Conservation (phyloP, 2,888 invertebrate genomes). For the Chouioia cunea region DNA sequence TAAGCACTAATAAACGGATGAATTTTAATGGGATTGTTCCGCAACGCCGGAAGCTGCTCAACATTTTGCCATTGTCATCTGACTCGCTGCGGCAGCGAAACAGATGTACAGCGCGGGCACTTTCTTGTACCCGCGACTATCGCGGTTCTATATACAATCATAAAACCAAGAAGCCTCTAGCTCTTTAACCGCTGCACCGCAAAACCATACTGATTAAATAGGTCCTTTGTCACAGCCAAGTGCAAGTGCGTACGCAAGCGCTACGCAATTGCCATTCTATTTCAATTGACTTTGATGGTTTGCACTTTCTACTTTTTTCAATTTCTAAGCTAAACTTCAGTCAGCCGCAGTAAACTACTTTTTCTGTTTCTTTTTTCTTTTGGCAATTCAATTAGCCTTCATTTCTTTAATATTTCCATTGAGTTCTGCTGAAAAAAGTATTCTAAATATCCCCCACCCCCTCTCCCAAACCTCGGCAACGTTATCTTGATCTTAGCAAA, state of each 20-base stretch:
- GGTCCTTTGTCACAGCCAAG: slow-evolving; percentile 12
- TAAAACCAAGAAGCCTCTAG: not conserved
- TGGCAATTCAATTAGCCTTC: no score
- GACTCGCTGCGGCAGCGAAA: not conserved
- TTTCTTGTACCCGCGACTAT: not conserved
- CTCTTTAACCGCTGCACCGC: slow-evolving; percentile 30
- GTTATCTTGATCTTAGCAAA: not conserved
- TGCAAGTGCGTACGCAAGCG: no score
- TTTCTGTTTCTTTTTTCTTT: no score
- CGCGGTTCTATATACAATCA: not conserved
- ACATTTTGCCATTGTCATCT: not conserved
- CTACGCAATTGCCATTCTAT: no score
- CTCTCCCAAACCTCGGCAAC: no score
- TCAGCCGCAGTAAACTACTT: no score
- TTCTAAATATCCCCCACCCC: no score
- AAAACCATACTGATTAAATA: slow-evolving; percentile 32
- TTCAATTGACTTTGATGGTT: no score
- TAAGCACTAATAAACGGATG: slow-evolving; percentile 16
- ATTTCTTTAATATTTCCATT: no score
- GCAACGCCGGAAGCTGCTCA: slow-evolving; percentile 12
- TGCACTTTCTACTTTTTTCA: no score
- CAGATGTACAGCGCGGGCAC: slow-evolving; percentile 5
- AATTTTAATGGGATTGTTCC: slow-evolving; percentile 21
- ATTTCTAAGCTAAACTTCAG: no score
- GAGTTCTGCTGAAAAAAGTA: no score